Evolutionary conservation across 2,113 vertebrate genomes (phyloP), one percentile per base, ranked within the genome.

Genomic region (Origma solitaria): DNA sequence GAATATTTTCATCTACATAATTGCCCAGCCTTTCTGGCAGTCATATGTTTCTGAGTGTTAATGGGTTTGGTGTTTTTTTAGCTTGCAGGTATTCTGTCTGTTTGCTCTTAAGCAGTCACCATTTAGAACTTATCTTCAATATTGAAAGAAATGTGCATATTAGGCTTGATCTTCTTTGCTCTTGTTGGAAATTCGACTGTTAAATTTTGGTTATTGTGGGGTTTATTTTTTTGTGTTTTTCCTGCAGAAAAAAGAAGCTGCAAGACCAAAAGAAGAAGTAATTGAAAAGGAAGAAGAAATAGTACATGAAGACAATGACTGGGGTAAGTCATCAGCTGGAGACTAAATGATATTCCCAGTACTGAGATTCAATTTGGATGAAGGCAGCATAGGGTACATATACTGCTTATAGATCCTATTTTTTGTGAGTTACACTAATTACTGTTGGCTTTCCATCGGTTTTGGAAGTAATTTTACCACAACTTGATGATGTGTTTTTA

Each of bases 271-370:
- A 92, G 93, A 98, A 72, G 98, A 98, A 95, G 89, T 98, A 47
- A 65, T 95, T 77, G 97, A 97, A 50, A 98, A 98, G 76, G 98
- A 99, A 85, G 98, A 97, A 78, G 92, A 96, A 84, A 95, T 99
- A 33, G 92, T 99, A 27, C 99, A 99, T 0, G 99, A 99, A 86
- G 99, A 99, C 58, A 99, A 99, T 35, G 98, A 99, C 22, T 99
- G 99, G 99, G 99, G 99, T 99, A 96, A 96, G 97, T 47, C 14
- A 64, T 71, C 33, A 77, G 0, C 27, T 54, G 45, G 38, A 75
- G 44, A 16, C 8, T 11, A 25, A 68, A 44, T 15, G 9, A 28
- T 64, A 49, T 53, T 65, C 14, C 37, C 33, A 82, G 27, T 35
- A 64, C 18, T 4, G 13, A 65, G 16, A 13, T 37, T 56, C 40